Base-by-base conservation (phyloP, 2,888 invertebrate genomes). In the Drosophila mayaguana region DNA sequence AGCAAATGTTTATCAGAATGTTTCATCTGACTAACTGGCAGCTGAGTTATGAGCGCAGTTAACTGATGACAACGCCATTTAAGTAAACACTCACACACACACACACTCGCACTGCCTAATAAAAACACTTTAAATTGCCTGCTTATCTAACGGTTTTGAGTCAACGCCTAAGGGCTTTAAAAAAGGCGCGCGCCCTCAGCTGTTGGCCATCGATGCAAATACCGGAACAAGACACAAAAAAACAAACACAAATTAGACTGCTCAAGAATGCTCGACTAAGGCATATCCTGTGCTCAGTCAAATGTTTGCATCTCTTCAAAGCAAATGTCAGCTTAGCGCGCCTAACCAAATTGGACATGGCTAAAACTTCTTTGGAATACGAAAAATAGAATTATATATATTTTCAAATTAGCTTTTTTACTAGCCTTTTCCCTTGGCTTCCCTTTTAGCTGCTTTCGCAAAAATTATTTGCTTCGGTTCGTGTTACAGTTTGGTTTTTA, bases 51-150 rank as follows among this genome's bases (percentile, higher is more conserved):
- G 70, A 63, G 62, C 56, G 60, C 45, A 40, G 43, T 60, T 72
- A 72, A 81, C 69, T 81, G 63, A 56, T 57, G 53, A 14, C 65
- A 48, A 50, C 53, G 42, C 59, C 32, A 18, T 60, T 50, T 50
- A 32, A 50, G 48, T 3, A 28, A 14, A 36, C 57, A 25, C 40
- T 38, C 46, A 54, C 9, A 63, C 65, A 64, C 54, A 57, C 55
- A 51, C 43, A 34, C 18, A 48, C 46, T 16, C 36, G 8, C 7
- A 1, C 11, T 11, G 50, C 18, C 55, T 25, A 63, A 65, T 75
- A 79, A 79, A 71, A 71, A 66, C 60, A 60, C 51, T 65, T 46
- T 61, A 60, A 80, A 72, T 57, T 63, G 53, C 20, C 63, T 40
- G 61, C 66, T 80, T 80, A 61, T 71, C 63, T 63, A 50, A 70